Base-by-base conservation (phyloP, 2,113 vertebrate species). In the Notothenia rossii region DNA sequence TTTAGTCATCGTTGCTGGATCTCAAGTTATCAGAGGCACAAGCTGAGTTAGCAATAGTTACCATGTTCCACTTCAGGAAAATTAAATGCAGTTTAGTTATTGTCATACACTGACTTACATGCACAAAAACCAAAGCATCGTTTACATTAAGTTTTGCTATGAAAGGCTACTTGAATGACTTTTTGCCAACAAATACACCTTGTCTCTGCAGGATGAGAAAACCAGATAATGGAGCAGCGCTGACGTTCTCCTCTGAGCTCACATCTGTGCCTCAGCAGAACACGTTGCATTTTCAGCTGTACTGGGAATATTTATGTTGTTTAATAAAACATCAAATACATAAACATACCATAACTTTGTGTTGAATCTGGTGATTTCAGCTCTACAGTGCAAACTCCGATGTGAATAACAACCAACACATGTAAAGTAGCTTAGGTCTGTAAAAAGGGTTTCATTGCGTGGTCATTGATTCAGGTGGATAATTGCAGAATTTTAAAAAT, bases 171-270 rank as follows among this genome's bases (percentile, higher is more conserved):
- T 40, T 15, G 5, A 10, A 46, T 48, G 3, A 14, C 18, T 2
- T 8, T 10, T 40, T 60, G 0, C 9, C 33, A 36, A 18, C 49
- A 13, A 33, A 53, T 8, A 4, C n/a, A 1, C 5, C 7, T 48
- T 54, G 50, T 81, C 55, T 84, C 55, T 69, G 9, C 87, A 95
- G 94, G 85, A 82, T 12, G 93, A 95, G 64, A 93, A 88, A 36
- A 10, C 33, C 17, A 82, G 77, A 81, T 90, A 60, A 71, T 12
- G 66, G 70, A 68, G 48, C 33, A 7, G 4, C 58, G 14, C 1
- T 1, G 46, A 58, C 5, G 3, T 6, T 25, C 17, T 50, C 18
- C 18, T 51, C 4, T 18, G 49, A 54, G 15, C 36, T 7, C 29
- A 60, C 48, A 3, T 33, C 62, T 51, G 8, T 2, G 36, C 63